phyloP scores from a whole-genome alignment of 2,797 vertebrate species.

The Moxostoma hubbsi region DNA sequence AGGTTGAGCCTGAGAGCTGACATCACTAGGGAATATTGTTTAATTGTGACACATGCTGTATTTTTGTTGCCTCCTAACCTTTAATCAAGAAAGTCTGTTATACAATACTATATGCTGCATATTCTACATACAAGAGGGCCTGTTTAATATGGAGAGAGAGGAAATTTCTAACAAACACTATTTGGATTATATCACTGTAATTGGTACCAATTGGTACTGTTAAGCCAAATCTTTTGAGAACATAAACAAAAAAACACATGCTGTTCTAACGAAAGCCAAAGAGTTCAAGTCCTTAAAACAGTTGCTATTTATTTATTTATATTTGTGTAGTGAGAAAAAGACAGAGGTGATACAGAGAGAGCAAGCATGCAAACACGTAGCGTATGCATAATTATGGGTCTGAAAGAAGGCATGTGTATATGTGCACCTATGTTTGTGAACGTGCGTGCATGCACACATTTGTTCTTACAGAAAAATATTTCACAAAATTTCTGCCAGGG shows the following conservation, averaged over 20 bases:
- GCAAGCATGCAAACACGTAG: not conserved
- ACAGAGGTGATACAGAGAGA: not conserved
- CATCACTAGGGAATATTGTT: conserved; percentile 39
- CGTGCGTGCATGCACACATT: conserved; percentile 19
- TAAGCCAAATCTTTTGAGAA: conserved; percentile 38
- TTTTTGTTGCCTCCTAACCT: conserved; percentile 22
- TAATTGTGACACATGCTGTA: conserved; percentile 4
- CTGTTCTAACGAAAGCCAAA: not conserved
- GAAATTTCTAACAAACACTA: conserved; percentile 28
- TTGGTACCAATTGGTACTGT: conserved; percentile 35
- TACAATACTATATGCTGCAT: conserved; percentile 18
- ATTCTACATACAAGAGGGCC: conserved; percentile 15
- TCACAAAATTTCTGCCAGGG: not conserved
- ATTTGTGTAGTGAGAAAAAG: conserved; percentile 19
- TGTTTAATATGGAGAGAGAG: conserved; percentile 14
- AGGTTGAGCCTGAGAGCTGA: conserved; percentile 35
- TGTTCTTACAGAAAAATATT: conserved; percentile 6
- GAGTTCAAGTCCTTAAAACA: conserved; percentile 14
- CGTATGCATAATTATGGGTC: conserved; percentile 21
- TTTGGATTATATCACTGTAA: conserved; percentile 37
- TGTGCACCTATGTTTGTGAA: conserved; percentile 26
- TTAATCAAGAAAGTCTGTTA: conserved; percentile 34
- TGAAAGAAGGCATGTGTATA: not conserved
- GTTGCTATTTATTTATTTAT: conserved; percentile 27
- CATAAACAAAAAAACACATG: conserved; percentile 26